These are phyloP conservation scores for Philereme transversata DNA, from an alignment of 2,888 invertebrate species.

Conservation along the genomic window DNA sequence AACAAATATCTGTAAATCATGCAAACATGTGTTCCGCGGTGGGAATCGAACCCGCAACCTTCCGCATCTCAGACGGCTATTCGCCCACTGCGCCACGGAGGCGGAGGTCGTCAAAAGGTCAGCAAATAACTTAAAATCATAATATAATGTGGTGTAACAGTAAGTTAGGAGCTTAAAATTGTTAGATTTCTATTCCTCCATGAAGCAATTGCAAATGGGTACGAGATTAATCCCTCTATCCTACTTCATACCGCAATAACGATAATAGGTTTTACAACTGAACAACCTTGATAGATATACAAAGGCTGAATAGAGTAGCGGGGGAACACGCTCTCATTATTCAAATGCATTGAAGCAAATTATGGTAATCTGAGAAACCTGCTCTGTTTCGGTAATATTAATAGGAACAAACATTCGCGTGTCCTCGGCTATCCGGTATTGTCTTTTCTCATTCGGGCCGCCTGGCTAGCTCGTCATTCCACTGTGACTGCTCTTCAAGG, in stretches of 20 bases:
- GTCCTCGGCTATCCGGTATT: constrained; percentile 46
- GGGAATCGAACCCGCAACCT: too few relatives aligned
- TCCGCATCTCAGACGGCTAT: too few relatives aligned
- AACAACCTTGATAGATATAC: constrained; percentile 69
- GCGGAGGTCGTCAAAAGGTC: too few relatives aligned
- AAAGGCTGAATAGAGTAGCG: constrained; percentile 57
- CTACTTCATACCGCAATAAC: constrained; percentile 49
- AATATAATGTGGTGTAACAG: too few relatives aligned
- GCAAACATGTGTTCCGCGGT: too few relatives aligned
- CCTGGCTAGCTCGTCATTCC: constrained; percentile 36
- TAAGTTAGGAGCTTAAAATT: neutral
- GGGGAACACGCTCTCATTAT: constrained; percentile 80
- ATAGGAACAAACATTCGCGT: constrained; percentile 71
- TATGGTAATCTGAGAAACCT: constrained; percentile 82
- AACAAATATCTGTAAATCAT: too few relatives aligned
- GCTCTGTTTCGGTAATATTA: constrained; percentile 82
- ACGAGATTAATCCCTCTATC: constrained; percentile 44
- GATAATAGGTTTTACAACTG: constrained; percentile 68
- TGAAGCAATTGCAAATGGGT: constrained; percentile 40
- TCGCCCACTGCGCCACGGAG: too few relatives aligned
- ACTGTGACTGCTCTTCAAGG: constrained; percentile 36
- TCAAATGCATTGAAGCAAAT: constrained; percentile 83
- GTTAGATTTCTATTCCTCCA: constrained; percentile 30
- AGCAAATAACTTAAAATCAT: too few relatives aligned
- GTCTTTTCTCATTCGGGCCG: constrained; percentile 50